A percentile compares a stretch with the other conserved stretches of the same genome.
Evolutionary conservation across 92 coral and sea anemone species (phyloP).

Genomic region (Anthopleura xanthogrammica): DNA sequence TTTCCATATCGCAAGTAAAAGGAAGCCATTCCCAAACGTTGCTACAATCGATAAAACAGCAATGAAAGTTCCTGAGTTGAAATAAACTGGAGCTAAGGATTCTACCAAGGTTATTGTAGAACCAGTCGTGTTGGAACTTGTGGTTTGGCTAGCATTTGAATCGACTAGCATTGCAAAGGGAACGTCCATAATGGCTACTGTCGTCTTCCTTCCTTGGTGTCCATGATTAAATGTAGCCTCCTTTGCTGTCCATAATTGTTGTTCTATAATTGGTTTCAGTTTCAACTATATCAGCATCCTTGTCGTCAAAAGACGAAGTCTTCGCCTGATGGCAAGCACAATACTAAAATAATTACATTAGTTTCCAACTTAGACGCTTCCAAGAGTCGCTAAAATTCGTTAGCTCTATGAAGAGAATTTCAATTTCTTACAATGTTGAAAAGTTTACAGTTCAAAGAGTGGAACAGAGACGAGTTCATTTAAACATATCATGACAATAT

Average conservation of each 20-base stretch:
- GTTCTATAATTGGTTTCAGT: no score
- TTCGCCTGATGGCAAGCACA: no score
- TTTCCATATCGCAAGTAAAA: constrained; percentile 55
- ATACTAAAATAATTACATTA: no score
- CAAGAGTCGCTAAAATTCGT: no score
- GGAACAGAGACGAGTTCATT: background rate
- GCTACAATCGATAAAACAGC: constrained; percentile 30
- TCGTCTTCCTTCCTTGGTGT: background rate
- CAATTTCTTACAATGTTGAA: background rate
- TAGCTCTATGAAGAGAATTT: background rate
- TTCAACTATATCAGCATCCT: no score
- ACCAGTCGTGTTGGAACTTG: background rate
- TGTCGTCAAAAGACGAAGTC: no score
- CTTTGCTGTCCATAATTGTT: no score
- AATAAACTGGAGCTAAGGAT: background rate
- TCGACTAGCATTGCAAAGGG: background rate
- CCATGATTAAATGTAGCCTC: background rate
- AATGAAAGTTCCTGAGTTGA: constrained; percentile 35
- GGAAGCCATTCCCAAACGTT: constrained; percentile 49
- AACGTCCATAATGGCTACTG: background rate
- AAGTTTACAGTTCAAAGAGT: background rate
- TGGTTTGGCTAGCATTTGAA: background rate
- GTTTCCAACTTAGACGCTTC: no score
- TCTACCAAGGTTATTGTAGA: background rate
- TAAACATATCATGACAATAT: background rate